Percentiles rank a stretch among this genome's conserved stretches.
phyloP scores from a whole-genome alignment of 2,888 invertebrate genomes.

The Plemyria rubiginata region DNA sequence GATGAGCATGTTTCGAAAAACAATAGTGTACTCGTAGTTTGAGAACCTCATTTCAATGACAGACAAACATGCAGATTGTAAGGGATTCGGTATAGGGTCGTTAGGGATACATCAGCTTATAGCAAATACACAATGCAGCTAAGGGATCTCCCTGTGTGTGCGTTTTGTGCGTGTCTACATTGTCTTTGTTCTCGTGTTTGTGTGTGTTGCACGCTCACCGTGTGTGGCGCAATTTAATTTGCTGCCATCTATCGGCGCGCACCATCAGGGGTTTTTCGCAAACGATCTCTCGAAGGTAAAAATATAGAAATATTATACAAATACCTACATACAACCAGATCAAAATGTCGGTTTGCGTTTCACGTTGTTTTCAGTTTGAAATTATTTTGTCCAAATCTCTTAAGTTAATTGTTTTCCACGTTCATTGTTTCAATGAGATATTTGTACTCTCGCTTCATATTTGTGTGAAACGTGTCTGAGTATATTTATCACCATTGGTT shows the following conservation, averaged over 20 bases:
- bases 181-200: conserved; percentile 85
- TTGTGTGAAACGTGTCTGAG: conserved; percentile 43
- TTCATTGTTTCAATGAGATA: conserved; percentile 68
- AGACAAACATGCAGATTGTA: conserved; percentile 47
- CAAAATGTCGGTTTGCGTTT: conserved; percentile 73
- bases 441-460: conserved; percentile 60
- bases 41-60: conserved; percentile 54
- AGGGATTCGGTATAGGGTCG: conserved; percentile 39
- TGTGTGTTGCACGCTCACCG: conserved; percentile 86
- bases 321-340: conserved; percentile 61
- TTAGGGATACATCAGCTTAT: conserved; percentile 64
- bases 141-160: conserved; percentile 77
- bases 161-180: conserved; percentile 85
- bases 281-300: conserved; percentile 98
- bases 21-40: conserved; percentile 63
- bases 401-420: conserved; percentile 62
- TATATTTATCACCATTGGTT: conserved; percentile 71
- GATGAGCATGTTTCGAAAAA: conserved; percentile 73
- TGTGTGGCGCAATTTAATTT: conserved; percentile 81
- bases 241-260: conserved; percentile 82
- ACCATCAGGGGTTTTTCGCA: conserved; percentile 95
- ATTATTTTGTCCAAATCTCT: conserved; percentile 62
- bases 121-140: conserved; percentile 83
- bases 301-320: conserved; percentile 81
- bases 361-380: conserved; percentile 60